phyloP scores from a whole-genome alignment of 2,113 vertebrate genomes.

The Axis porcinus region DNA sequence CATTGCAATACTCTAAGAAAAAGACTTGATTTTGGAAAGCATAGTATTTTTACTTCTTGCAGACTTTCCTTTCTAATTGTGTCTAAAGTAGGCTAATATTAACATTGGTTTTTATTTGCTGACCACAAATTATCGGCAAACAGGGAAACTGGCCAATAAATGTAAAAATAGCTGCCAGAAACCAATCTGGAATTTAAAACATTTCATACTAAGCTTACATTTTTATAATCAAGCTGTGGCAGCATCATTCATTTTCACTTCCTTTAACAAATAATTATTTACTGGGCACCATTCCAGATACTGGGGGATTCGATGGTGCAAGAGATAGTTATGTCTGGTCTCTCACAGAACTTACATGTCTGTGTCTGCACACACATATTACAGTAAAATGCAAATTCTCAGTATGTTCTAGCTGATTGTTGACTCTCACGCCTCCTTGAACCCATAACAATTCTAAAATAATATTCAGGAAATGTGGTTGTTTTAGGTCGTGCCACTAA shows the following conservation, averaged over 20 bases:
- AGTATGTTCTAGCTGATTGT: background rate
- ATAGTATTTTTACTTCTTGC: background rate
- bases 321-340: background rate
- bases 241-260: background rate
- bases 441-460: background rate
- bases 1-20: background rate
- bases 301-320: background rate
- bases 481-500: background rate
- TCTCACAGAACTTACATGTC: background rate
- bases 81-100: background rate
- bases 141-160: background rate
- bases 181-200: background rate
- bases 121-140: background rate
- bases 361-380: background rate
- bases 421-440: background rate
- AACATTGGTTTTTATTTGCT: conserved; percentile 26
- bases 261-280: background rate
- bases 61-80: conserved; percentile 5
- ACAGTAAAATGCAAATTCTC: background rate
- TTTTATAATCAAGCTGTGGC: background rate
- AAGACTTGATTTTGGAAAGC: background rate
- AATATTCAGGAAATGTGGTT: background rate
- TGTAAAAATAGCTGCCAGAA: conserved; percentile 7
- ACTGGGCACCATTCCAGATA: background rate
- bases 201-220: background rate